A percentile compares a stretch with the other conserved stretches of the same genome.
phyloP scores from a whole-genome alignment of 2,113 vertebrate species.

The Cryptotis parvus region DNA sequence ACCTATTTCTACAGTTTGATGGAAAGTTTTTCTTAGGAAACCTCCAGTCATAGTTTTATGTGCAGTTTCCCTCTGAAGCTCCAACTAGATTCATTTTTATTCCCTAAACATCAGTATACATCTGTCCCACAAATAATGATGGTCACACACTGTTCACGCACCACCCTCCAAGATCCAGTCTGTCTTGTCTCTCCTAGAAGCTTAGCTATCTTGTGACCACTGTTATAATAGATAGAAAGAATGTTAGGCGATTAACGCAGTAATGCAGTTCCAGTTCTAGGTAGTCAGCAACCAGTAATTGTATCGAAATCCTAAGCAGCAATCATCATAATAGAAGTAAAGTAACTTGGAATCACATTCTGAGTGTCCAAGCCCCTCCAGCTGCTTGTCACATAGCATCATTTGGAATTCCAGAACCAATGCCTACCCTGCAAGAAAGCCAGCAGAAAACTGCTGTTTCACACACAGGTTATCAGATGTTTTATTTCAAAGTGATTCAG shows the following conservation, averaged over 20 bases:
- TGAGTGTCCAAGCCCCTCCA: background rate
- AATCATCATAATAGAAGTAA: fast-evolving
- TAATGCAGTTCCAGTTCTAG: background rate
- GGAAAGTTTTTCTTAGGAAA: background rate
- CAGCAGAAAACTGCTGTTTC: fast-evolving
- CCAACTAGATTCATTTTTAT: too few relatives aligned
- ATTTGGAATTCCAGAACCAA: background rate
- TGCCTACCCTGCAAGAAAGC: background rate
- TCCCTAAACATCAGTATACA: too few relatives aligned
- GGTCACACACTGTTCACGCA: too few relatives aligned
- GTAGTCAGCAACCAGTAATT: too few relatives aligned
- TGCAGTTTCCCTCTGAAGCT: too few relatives aligned
- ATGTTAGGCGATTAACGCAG: background rate
- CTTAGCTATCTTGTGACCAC: background rate
- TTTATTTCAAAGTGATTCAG: background rate
- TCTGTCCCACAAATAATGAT: fast-evolving
- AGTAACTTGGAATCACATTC: background rate
- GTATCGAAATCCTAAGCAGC: background rate
- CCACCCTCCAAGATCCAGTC: fast-evolving
- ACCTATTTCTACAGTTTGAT: background rate
- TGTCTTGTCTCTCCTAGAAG: background rate
- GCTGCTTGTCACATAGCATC: background rate
- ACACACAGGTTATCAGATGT: fast-evolving
- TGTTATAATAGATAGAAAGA: background rate
- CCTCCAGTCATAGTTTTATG: too few relatives aligned